Percentiles rank a stretch among this genome's conserved stretches.
phyloP scores from a whole-genome alignment of 2,888 invertebrate genomes.

The Caradrina kadenii region DNA sequence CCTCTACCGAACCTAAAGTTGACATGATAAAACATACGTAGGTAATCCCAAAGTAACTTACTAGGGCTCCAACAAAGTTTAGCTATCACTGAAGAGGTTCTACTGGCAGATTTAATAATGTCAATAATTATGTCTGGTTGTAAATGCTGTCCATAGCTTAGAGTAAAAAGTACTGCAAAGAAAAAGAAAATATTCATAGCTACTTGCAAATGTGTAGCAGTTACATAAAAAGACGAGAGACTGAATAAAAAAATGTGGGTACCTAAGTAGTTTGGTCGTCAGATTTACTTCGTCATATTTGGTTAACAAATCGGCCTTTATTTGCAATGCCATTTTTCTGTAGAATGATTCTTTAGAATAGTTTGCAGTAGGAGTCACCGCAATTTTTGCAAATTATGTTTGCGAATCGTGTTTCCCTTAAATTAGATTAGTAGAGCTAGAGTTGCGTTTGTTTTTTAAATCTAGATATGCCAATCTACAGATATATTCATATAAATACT shows the following conservation, averaged over 20 bases:
- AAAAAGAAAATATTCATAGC: slow-evolving; percentile 54
- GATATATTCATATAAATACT: too few relatives aligned
- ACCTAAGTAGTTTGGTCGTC: neutral
- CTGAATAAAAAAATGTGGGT: slow-evolving; percentile 14
- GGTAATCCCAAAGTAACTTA: slow-evolving; percentile 64
- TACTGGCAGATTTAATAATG: slow-evolving; percentile 73
- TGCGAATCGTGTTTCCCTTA: slow-evolving; percentile 28
- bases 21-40: neutral
- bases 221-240: neutral
- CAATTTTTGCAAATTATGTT: slow-evolving; percentile 50
- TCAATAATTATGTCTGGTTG: slow-evolving; percentile 73
- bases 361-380: slow-evolving; percentile 20
- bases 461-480: too few relatives aligned
- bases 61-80: slow-evolving; percentile 77
- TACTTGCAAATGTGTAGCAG: neutral
- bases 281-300: slow-evolving; percentile 46
- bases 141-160: slow-evolving; percentile 63
- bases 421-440: slow-evolving; percentile 21
- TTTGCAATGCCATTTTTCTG: slow-evolving; percentile 47
- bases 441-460: slow-evolving; percentile 4
- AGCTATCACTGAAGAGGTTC: slow-evolving; percentile 75
- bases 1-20: too few relatives aligned
- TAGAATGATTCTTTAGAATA: slow-evolving; percentile 37
- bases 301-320: slow-evolving; percentile 54
- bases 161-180: slow-evolving; percentile 45